Evolutionary conservation across 2,888 invertebrate genomes (phyloP), one percentile per base, ranked within the genome.

Genomic region (Acleris emargana): DNA sequence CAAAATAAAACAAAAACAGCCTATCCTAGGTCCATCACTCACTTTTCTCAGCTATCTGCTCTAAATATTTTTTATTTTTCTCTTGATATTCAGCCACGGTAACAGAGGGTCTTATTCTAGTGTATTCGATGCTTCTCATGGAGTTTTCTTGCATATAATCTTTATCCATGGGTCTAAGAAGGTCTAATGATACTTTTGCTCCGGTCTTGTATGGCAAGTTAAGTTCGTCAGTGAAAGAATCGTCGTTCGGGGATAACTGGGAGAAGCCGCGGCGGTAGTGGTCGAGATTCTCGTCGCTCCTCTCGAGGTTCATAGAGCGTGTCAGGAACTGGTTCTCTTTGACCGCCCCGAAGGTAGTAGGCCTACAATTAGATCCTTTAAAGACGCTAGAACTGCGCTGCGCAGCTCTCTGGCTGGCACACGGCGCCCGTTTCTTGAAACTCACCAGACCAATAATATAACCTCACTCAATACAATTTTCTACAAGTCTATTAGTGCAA

Each of bases 151-250:
- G 38, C 49, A 68, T 78, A 3, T 80, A 75, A 61, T 83, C 79
- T 3, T 83, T 79, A 61, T 81, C 77, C 38, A 84, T 82, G 22
- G 89, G 82, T 64, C 81, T 86, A 0, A 87, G 86, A 67, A 89
- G 89, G 67, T 91, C 89, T 0, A 87, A 82, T 2, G 90, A 90
- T 69, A 89, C 82, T 72, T 88, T 89, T 11, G 13, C 3, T 13
- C 13, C 38, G 38, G 87, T 77, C 67, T 79, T 80, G 2, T 87
- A 86, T 72, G 88, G 88, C 49, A 87, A 45, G n/a, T 78, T 75
- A 1, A 88, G 75, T 3, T 84, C 72, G 7, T 82, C 72, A 9
- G 86, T 85, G 18, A 76, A 76, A 0, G 86, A 80, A 3, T 70
- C 71, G 0, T 76, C 72, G 3, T 69, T 58, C 0, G 71, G 71